Evolutionary conservation across 2,113 vertebrate species (phyloP), one percentile per base, ranked within the genome.

Genomic region (Pavo muticus): DNA sequence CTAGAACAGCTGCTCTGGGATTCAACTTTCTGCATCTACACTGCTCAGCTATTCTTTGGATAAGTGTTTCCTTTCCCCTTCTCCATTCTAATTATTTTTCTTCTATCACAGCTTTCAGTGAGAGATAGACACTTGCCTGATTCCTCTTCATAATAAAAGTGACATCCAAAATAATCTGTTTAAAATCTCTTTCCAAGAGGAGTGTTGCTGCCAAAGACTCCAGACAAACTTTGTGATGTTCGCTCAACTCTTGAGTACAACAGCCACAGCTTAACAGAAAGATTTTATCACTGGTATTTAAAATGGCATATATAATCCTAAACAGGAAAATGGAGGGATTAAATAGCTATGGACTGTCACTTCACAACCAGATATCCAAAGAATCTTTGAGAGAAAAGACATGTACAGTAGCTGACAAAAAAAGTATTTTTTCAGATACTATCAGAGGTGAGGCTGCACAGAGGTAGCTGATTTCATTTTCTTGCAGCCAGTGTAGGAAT

Each of bases 231-330:
- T 48, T 68, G 40, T 44, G 52, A 61, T 35, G 27, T 54, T 91
- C 52, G 30, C 40, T 95, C 4, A 13, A 70, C 42, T 94, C 61
- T 81, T 11, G 11, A 81, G 47, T 60, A 75, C 40, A 73, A 81
- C 65, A 65, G 44, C 57, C 63, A 69, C 7, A 40, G 91, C 63
- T 90, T 94, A 94, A 91, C 73, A 9, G 40, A 88, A 88, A 82
- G 88, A 93, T 94, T 84, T 95, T 96, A 88, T 94, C 95, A 61
- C 40, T 45, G n/a, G 52, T 61, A 88, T 93, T 95, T 92, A 91
- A 95, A 95, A 88, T 65, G 72, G 52, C 65, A 74, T 0, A 0
- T 88, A 68, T 77, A 71, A 64, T 75, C 85, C 86, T 90, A 91
- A 95, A 90, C 25, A 93, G 61, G 65, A 90, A 91, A 93, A 94